Base-by-base conservation (phyloP, 2,113 vertebrate genomes). In the Ciconia maguari region DNA sequence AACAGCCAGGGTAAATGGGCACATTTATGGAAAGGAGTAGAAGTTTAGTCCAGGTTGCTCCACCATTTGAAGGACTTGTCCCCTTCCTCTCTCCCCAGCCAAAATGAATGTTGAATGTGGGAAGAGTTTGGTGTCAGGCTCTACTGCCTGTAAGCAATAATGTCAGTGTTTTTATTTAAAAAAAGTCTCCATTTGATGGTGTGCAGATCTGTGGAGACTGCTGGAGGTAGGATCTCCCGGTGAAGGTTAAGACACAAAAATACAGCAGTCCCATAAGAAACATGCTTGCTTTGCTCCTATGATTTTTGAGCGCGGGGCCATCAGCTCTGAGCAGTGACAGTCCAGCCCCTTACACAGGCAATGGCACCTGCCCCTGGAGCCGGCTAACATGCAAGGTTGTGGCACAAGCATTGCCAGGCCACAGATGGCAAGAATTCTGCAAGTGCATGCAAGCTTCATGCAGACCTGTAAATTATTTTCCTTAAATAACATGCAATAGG, bases 321-420 rank as follows among this genome's bases (percentile, higher is more conserved):
- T 66, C 71, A 58, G n/a, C 27, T 86, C 61, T 36, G 27, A 52
- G 48, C 25, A 2, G 49, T 54, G 93, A 16, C 41, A 52, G 32
- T 52, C 36, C 11, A 41, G 18, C 16, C 70, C 32, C 25, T 68
- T 22, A 11, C 24, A 9, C 0, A 0, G 46, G 41, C 77, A 62
- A 11, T 21, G n/a, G 18, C 38, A 66, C 9, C 13, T 54, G 27
- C 20, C 58, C 21, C 51, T 66, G 71, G 18, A 58, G 54, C 34
- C 20, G 19, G 44, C 1, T 0, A 61, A n/a, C 22, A 4, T 1
- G 0, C 0, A 0, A 1, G 0, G 0, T 7, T 54, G 27, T 75
- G 55, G 29, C 88, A 46, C 41, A 83, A 57, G 26, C 21, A 11
- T 52, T 87, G 57, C 41, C 18, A 9, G 70, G 38, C 52, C 52